Evolutionary conservation across 2,797 vertebrate species (phyloP).

Genomic region (Leucoraja ocellata): DNA sequence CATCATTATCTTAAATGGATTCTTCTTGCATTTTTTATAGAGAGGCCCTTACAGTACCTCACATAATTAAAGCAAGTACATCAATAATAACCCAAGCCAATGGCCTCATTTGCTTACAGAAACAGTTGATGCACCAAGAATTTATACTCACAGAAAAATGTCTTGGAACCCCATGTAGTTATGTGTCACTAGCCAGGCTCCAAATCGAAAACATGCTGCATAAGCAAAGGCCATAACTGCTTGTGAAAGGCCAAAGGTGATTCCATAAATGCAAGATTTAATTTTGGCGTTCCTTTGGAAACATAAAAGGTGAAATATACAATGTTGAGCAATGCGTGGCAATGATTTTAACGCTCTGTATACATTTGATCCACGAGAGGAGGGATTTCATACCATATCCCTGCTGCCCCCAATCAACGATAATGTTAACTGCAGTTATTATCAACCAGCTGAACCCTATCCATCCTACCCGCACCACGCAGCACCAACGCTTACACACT

Average conservation of each 20-base stretch:
- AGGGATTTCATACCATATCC: too few species aligned
- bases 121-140: background rate
- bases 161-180: constrained; percentile 58
- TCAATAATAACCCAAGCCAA: background rate
- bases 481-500: too few species aligned
- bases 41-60: background rate
- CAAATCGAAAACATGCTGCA: constrained; percentile 84
- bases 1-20: too few species aligned
- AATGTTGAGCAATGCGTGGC: background rate
- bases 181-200: constrained; percentile 73
- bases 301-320: background rate
- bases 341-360: background rate
- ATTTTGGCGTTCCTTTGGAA: constrained; percentile 73
- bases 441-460: too few species aligned
- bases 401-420: too few species aligned
- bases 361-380: too few species aligned
- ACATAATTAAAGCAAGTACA: background rate
- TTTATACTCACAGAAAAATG: constrained; percentile 82
- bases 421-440: too few species aligned
- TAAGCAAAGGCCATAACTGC: constrained; percentile 91
- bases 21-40: too few species aligned
- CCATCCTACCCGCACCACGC: too few species aligned
- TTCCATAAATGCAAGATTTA: constrained; percentile 80
- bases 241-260: constrained; percentile 84
- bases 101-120: too few species aligned